Evolutionary conservation across 2,113 vertebrate species (phyloP).

Genomic region (Phylloscopus whistleri): DNA sequence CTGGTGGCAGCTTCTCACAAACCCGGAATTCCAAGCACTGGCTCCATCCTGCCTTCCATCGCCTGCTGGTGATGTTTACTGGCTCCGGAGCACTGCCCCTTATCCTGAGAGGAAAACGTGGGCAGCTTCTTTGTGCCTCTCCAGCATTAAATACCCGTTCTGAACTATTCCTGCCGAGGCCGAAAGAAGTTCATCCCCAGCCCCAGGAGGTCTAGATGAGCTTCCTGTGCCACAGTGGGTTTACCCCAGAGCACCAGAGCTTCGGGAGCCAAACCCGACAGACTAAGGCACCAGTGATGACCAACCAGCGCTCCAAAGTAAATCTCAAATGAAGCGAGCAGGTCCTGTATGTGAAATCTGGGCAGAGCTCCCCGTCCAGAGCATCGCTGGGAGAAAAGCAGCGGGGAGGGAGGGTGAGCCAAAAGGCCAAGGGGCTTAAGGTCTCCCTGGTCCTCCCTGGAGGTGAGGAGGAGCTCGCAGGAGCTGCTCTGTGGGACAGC

Average conservation of each 20-base stretch:
- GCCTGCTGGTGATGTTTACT: rapidly evolving
- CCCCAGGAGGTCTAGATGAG: neutral
- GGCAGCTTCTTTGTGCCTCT: neutral
- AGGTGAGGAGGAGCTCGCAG: neutral
- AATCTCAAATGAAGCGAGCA: neutral
- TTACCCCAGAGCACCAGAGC: neutral
- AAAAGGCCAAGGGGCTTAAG: neutral
- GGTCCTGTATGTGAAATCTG: neutral
- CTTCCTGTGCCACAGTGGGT: neutral
- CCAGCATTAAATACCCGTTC: rapidly evolving
- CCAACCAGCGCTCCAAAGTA: neutral
- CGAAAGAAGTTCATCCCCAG: neutral
- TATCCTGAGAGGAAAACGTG: neutral
- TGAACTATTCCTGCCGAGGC: neutral
- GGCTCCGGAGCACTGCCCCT: neutral
- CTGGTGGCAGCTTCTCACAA: neutral
- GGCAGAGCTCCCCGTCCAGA: neutral
- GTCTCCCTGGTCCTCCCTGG: neutral
- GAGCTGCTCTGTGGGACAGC: neutral
- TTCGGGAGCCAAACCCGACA: neutral
- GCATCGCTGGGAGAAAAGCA: neutral
- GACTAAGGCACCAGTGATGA: neutral
- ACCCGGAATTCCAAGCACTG: rapidly evolving
- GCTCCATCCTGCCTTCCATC: neutral
- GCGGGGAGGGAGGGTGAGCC: rapidly evolving